A percentile compares a stretch with the other conserved stretches of the same genome.
phyloP scores from a whole-genome alignment of 1,140 invertebrate species.

The Bombyx mori region DNA sequence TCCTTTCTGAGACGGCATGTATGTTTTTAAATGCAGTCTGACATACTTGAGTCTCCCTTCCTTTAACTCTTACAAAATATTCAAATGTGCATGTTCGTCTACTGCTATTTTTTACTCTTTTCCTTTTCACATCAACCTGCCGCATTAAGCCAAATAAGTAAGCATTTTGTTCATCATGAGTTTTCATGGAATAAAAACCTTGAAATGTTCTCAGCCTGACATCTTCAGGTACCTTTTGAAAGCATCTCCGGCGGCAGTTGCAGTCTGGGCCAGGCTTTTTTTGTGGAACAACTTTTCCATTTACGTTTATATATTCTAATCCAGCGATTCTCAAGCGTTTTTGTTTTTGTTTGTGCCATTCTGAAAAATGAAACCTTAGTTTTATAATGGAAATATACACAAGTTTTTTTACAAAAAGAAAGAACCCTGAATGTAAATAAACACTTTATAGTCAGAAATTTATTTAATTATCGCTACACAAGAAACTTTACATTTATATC shows the following conservation, averaged over 20 bases:
- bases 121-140: conserved; percentile 71
- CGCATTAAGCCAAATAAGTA: conserved; percentile 74
- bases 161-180: conserved; percentile 73
- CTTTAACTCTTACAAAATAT: conserved; percentile 71
- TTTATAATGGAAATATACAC: not conserved
- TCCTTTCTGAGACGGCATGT: conserved; percentile 72
- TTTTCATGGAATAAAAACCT: conserved; percentile 73
- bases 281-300: conserved; percentile 68
- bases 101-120: conserved; percentile 69
- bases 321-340: conserved; percentile 72
- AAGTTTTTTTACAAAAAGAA: not conserved
- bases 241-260: conserved; percentile 70
- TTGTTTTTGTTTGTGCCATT: conserved; percentile 74
- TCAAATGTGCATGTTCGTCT: conserved; percentile 72
- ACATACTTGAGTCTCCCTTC: conserved; percentile 73
- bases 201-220: conserved; percentile 69
- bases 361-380: conserved; percentile 38
- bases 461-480: too few species aligned
- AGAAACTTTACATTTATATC: too few species aligned
- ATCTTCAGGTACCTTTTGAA: conserved; percentile 67
- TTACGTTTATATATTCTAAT: conserved; percentile 71
- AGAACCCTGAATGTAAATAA: too few species aligned
- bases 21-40: conserved; percentile 74
- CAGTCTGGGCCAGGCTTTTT: conserved; percentile 71
- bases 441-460: too few species aligned